phyloP scores from a whole-genome alignment of 2,113 vertebrate genomes.

The Dromas ardeola region DNA sequence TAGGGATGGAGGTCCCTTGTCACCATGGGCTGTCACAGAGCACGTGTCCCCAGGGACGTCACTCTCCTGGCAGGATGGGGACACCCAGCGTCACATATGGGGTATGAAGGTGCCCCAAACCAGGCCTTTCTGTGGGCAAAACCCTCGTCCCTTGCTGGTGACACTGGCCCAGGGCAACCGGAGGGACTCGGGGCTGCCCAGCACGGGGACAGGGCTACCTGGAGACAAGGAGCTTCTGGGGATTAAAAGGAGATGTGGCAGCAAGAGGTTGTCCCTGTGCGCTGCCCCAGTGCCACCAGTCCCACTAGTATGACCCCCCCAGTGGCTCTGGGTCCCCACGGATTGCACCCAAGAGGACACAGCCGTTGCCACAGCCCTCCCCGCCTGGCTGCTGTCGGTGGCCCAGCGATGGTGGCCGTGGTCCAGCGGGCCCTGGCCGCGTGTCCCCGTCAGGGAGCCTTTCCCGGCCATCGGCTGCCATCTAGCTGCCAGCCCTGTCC shows the following conservation, averaged over 20 bases:
- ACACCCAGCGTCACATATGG: rapidly evolving
- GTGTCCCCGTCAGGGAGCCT: background rate
- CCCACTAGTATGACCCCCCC: background rate
- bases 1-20: background rate
- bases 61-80: background rate
- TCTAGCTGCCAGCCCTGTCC: background rate
- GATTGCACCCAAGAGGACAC: rapidly evolving
- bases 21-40: background rate
- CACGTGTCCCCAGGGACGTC: rapidly evolving
- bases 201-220: background rate
- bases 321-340: background rate
- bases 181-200: background rate
- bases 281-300: background rate
- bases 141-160: rapidly evolving
- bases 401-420: background rate
- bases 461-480: background rate
- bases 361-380: background rate
- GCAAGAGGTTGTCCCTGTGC: background rate
- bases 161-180: background rate
- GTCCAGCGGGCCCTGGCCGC: rapidly evolving
- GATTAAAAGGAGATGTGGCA: background rate
- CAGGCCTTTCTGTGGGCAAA: background rate
- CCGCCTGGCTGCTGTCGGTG: rapidly evolving
- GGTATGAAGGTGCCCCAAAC: background rate
- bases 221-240: background rate